phyloP scores from a whole-genome alignment of 2,113 vertebrate species.

The Sciurus niger region DNA sequence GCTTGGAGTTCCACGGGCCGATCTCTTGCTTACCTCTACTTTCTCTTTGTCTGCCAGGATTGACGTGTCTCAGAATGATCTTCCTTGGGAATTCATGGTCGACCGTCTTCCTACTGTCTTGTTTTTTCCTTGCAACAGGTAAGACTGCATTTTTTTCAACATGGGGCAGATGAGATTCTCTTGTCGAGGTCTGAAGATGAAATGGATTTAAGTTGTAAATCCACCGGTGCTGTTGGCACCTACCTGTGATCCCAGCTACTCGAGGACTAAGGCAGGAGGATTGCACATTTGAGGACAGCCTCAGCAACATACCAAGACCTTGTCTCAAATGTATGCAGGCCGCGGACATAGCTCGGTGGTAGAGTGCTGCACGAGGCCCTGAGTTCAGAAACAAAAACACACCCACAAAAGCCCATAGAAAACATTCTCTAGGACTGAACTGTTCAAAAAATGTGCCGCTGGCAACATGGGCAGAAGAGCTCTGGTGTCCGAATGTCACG shows the following conservation, averaged over 20 bases:
- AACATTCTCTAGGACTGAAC: constrained; percentile 23
- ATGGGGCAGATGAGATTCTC: constrained; percentile 12
- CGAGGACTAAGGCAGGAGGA: not conserved
- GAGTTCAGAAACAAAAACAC: no score
- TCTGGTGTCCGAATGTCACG: not conserved
- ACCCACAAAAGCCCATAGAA: no score
- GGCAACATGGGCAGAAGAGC: not conserved
- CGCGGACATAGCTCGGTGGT: no score
- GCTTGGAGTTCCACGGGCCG: not conserved
- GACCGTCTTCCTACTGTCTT: constrained; percentile 96
- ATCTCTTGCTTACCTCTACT: constrained; percentile 64
- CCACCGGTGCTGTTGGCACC: not conserved
- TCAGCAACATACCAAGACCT: not conserved
- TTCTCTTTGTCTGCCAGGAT: constrained; percentile 89
- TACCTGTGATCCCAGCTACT: not conserved
- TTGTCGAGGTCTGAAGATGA: constrained; percentile 39
- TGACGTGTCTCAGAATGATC: constrained; percentile 96
- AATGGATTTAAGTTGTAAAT: not conserved
- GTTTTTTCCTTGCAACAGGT: constrained; percentile 96
- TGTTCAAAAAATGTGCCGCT: not conserved
- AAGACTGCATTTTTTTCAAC: constrained; percentile 69
- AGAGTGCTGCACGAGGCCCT: no score
- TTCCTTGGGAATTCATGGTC: constrained; percentile 99
- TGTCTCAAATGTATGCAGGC: not conserved
- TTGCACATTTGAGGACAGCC: not conserved